Base-by-base conservation (phyloP, 2,797 vertebrate species). In the Sebastes matsubarae region DNA sequence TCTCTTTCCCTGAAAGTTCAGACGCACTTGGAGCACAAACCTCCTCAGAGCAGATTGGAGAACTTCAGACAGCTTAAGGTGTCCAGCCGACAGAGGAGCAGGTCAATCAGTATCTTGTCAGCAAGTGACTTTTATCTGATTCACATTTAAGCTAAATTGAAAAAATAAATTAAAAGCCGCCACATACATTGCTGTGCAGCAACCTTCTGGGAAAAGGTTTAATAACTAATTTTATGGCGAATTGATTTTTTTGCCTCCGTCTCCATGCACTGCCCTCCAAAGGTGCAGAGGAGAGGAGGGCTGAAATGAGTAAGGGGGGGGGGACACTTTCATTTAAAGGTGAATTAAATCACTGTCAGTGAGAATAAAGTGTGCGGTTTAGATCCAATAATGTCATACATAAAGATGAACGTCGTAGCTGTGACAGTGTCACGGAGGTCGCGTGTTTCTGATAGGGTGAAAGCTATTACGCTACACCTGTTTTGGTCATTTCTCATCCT, bases 311-410 rank as follows among this genome's bases (percentile, higher is more conserved):
- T 60, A 75, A 83, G 83, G 50, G 42, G 65, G 63, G 60, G 61
- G 29, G 77, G 68, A 61, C 83, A 75, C 79, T 87, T 93, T 91
- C 82, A 89, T 93, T 95, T 93, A 93, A 93, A 91, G 84, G 87
- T 82, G 89, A 94, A 95, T 95, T 91, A 94, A 94, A 95, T 94
- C 89, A 76, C 84, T 92, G 90, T 93, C 93, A 92, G 89, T 1
- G 74, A 83, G 88, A 91, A 92, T 92, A 90, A 93, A 94, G 86
- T 85, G 87, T 59, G 83, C 42, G 75, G 81, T 93, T 93, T 88
- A 87, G 86, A 92, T 94, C 81, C 89, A 87, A 87, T 93, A 85
- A 89, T 91, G 90, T 93, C 91, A 87, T 81, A 93, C 92, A 87
- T 93, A 89, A 92, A 93, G 88, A 94, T 87, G 90, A 93, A 93